phyloP scores from a whole-genome alignment of 2,888 invertebrate species.

The Hypsopygia costalis region DNA sequence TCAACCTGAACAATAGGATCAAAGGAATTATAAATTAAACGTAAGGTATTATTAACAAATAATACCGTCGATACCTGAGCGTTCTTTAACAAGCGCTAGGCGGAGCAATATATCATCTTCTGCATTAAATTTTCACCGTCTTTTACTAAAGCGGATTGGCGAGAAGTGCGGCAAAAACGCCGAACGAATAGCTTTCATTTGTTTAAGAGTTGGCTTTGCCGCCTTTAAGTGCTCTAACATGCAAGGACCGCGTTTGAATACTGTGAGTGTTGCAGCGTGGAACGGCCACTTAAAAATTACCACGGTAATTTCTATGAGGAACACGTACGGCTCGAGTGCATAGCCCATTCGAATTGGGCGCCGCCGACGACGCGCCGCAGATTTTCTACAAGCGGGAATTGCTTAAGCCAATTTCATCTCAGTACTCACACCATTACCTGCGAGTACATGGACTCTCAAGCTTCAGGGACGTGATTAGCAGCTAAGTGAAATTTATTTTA shows the following conservation, averaged over 20 bases:
- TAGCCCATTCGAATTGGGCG: conserved; percentile 52
- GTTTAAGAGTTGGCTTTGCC: conserved; percentile 69
- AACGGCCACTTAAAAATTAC: conserved; percentile 75
- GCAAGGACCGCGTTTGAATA: conserved; percentile 60
- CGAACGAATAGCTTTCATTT: conserved; percentile 70
- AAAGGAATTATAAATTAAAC: conserved; percentile 3
- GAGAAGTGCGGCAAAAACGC: conserved; percentile 44
- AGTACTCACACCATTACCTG: conserved; percentile 62
- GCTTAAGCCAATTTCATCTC: conserved; percentile 69
- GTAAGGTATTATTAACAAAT: background rate
- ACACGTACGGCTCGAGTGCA: conserved; percentile 69
- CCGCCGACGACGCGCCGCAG: conserved; percentile 31
- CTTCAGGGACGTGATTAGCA: conserved; percentile 61
- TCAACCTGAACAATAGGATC: background rate
- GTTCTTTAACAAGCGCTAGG: background rate
- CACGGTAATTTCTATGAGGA: conserved; percentile 71
- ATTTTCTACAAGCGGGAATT: conserved; percentile 49
- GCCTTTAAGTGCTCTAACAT: conserved; percentile 69
- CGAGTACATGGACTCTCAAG: conserved; percentile 49
- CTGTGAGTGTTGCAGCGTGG: conserved; percentile 68
- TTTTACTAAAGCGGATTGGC: conserved; percentile 67
- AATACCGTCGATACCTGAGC: conserved; percentile 2
- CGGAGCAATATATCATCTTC: conserved; percentile 37
- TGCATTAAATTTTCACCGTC: conserved; percentile 66
- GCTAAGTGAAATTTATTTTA: conserved; percentile 68